phyloP scores from a whole-genome alignment of 2,888 invertebrate genomes.

The Gibbula magus region DNA sequence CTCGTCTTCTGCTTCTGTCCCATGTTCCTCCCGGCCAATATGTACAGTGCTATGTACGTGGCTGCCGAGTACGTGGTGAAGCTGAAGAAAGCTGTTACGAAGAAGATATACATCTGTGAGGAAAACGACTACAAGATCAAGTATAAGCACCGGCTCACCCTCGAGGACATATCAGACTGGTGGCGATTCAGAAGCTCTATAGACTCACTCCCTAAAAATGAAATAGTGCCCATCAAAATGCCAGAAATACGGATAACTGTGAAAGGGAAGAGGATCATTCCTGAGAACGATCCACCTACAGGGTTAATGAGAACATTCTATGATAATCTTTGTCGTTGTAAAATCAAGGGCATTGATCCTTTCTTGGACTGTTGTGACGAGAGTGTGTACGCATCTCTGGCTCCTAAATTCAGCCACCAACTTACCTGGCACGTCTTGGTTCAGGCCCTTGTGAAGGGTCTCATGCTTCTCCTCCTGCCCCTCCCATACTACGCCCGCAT shows the following conservation, averaged over 20 bases:
- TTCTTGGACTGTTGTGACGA: slow-evolving; percentile 69
- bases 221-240: slow-evolving; percentile 58
- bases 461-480: slow-evolving; percentile 65
- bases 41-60: slow-evolving; percentile 67
- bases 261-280: slow-evolving; percentile 66
- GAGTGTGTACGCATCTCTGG: slow-evolving; percentile 62
- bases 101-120: slow-evolving; percentile 65
- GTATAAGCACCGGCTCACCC: slow-evolving; percentile 57
- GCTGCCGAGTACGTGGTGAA: slow-evolving; percentile 70
- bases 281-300: slow-evolving; percentile 67
- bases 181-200: slow-evolving; percentile 52
- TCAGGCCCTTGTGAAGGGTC: slow-evolving; percentile 56
- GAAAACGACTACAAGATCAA: slow-evolving; percentile 53
- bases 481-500: slow-evolving; percentile 69
- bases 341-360: slow-evolving; percentile 66
- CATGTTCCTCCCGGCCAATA: slow-evolving; percentile 61
- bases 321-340: slow-evolving; percentile 68
- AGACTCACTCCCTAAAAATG: slow-evolving; percentile 54
- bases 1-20: slow-evolving; percentile 68
- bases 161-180: slow-evolving; percentile 62
- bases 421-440: slow-evolving; percentile 63
- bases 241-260: slow-evolving; percentile 63
- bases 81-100: slow-evolving; percentile 56
- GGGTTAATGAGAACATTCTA: slow-evolving; percentile 65
- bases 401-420: slow-evolving; percentile 51